Evolutionary conservation across 2,888 invertebrate species (phyloP), one percentile per base, ranked within the genome.

Genomic region (Linnaemya tessellans): DNA sequence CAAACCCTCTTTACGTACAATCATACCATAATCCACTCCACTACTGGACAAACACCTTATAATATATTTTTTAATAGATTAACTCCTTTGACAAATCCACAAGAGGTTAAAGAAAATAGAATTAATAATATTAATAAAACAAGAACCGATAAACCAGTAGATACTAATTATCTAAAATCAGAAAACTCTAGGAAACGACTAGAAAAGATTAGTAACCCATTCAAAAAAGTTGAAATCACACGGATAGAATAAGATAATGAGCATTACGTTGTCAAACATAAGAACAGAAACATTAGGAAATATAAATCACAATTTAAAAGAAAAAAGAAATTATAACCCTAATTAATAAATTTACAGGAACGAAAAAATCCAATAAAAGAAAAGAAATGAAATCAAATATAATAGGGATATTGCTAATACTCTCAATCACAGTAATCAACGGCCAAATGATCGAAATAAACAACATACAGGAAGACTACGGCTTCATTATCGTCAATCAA

Each of bases 251-350:
- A 80, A 43, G 84, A 84, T 71, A 62, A 80, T 15, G 77, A 80
- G 58, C 77, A 77, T 51, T 80, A 60, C 10, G 35, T 81, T n/a
- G n/a, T 84, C 11, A 84, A 78, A 56, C 78, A 73, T 74, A 84
- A 54, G 65, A 68, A 84, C 25, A 64, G 60, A 51, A 56, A 80
- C 25, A 43, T 73, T 38, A 22, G 70, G 35, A 80, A 84, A 51
- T 77, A 80, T 20, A 84, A 77, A 73, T 51, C 13, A 30, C 60
- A 84, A 11, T 80, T 80, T 68, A 74, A 79, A 74, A 58, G 62
- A 60, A 75, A 70, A 74, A 73, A 30, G 2, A 30, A 30, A 30
- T 30, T 3, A 30, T 30, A 30, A 30, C 5, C 2, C 2, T 64
- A 10, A 38, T 38, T 18, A 35, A 64, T n/a, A 30, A n/a, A n/a